Evolutionary conservation across 2,113 vertebrate genomes (phyloP), one percentile per base, ranked within the genome.

Genomic region (Isichthys henryi): DNA sequence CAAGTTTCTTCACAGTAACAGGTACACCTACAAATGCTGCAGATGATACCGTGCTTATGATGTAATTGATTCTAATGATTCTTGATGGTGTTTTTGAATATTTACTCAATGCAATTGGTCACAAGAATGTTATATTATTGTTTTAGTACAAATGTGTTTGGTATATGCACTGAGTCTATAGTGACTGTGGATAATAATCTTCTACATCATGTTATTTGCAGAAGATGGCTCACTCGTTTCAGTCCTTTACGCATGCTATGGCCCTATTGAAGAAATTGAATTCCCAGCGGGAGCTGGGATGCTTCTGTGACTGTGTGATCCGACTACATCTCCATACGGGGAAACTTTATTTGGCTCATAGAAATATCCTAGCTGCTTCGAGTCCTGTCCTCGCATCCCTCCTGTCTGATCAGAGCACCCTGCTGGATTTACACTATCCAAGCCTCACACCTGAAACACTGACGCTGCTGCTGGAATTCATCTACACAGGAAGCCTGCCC

Each of bases 231-330:
- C 85, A 45, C 58, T 39, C 31, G 2, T 89, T 89, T 86, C 87
- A 83, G 10, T 88, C 56, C 23, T 50, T n/a, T 4, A 62, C 17
- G 56, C 93, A 94, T 45, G 91, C 93, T 66, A 86, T 91, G 35
- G 90, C 85, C 27, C 80, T 96, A 49, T 45, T 95, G 88, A 90
- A 88, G 80, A 90, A 88, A 50, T 91, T 94, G 48, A 95, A 94
- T 90, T n/a, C 87, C 70, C 95, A 95, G 89, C 91, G 95, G 91
- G 74, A 92, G 53, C 89, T 19, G 56, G 93, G 92, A 50, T 90
- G 91, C 46, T 95, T 94, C 89, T 95, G 94, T 91, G 95, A 96
- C 92, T 94, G 95, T 90, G 94, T 96, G 45, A 90, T 95, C 88
- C 93, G 88, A 89, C 90, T 92, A 58, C 91, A 86, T 50, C 88